Evolutionary conservation across 2,888 invertebrate genomes (phyloP), one percentile per base, ranked within the genome.

Genomic region (Tipula confusa): DNA sequence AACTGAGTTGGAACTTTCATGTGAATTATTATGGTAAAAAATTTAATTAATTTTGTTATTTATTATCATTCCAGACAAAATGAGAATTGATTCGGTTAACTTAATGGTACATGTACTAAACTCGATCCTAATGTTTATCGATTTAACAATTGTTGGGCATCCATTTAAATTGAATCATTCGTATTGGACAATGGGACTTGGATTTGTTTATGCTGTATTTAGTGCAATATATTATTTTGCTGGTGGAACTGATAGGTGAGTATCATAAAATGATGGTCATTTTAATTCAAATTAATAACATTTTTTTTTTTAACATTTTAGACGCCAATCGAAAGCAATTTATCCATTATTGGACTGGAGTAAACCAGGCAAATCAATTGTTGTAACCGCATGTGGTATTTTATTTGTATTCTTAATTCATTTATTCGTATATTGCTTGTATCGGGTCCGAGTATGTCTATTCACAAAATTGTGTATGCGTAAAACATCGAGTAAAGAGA

Each of bases 321-420:
- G 94, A 85, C 90, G 91, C 85, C 93, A 94, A 24, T 88, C 91
- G 79, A 89, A 89, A 80, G 93, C 91, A 87, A 94, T 96, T 85
- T 96, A 96, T 89, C 93, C 93, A 79, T 92, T 95, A 86, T 88
- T 96, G 86, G 93, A 96, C 89, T 96, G 96, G 96, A 89, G 91
- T 24, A 91, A 91, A 79, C 94, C 95, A 0, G 91, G 91, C 4
- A 87, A 88, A 83, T 92, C 95, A 0, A 86, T 91, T 9, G 87
- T 92, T 3, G 91, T 93, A 81, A 92, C 93, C 82, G 87, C 92
- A 0, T 91, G 92, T 5, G 93, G 93, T 24, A 90, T 93, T 0
- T 85, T 92, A 0, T 91, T 93, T 86, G 89, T 94, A 48, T 87
- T 93, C 18, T 84, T 93, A 36, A 87, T 94, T 29, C 94, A 95